Evolutionary conservation across 1,140 invertebrate genomes (phyloP), one percentile per base, ranked within the genome.

Genomic region (Leptopilina clavipes): DNA sequence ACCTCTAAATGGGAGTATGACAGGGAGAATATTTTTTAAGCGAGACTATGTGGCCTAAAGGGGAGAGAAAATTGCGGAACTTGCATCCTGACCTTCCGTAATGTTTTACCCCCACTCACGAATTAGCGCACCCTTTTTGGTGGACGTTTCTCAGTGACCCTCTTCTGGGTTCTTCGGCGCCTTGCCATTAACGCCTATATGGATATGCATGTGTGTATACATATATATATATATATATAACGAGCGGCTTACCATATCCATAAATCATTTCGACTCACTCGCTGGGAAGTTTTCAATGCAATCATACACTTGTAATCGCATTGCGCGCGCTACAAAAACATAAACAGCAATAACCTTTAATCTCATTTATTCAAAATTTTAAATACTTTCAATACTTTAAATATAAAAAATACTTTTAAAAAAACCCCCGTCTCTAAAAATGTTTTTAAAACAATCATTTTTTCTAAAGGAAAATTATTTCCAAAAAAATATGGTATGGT

Each of bases 71-170:
- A 65, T 22, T n/a, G 11, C 59, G 14, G 25, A 65, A 72, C 79
- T 43, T 48, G 79, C 73, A 82, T 80, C 84, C 78, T 85, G 82
- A 85, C 84, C 84, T 83, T 85, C 70, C 82, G 75, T 73, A 78
- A 31, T 45, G 48, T 70, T 71, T 19, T 17, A 54, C 59, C 70
- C 72, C 76, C 52, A 70, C 43, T 59, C 70, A 2, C 25, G 43
- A 71, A 70, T 81, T 82, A 82, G 80, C n/a, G n/a, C 80, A 82
- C 76, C 81, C 83, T 81, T 40, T n/a, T 65, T 65, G n/a, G 3
- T 37, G 59, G 59, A 14, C 59, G 59, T 22, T 65, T 65, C 59
- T n/a, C 19, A 8, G 59, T 65, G 59, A 65, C 59, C 59, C 59
- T 65, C 59, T 65, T 65, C 59, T 65, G 22, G 25, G 59, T 65